These are phyloP conservation scores for Nymphalis polychloros DNA, from an alignment of 2,888 invertebrate genomes.

Conservation along the genomic window DNA sequence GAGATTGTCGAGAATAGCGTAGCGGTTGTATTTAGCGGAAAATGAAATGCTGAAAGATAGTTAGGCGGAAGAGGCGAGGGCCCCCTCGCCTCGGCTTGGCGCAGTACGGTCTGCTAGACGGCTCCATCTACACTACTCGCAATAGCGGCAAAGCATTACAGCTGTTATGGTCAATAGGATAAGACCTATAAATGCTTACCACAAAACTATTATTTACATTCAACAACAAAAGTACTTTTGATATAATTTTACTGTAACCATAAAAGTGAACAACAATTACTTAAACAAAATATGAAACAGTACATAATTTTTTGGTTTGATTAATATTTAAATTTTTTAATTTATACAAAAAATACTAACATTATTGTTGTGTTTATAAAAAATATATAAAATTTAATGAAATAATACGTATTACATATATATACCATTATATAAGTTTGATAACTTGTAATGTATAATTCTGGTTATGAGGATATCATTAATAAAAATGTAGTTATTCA, in stretches of 20 bases:
- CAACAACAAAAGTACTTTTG: background rate
- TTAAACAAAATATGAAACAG: too few relatives aligned
- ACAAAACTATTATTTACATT: background rate
- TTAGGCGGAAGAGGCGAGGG: constrained; percentile 31
- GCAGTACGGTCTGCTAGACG: constrained; percentile 33
- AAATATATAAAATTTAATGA: too few relatives aligned
- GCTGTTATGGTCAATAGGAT: background rate
- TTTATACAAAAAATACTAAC: too few relatives aligned
- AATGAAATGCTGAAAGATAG: constrained; percentile 42
- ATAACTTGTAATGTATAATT: too few relatives aligned
- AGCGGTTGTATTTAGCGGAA: constrained; percentile 42
- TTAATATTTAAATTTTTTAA: too few relatives aligned
- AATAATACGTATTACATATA: too few relatives aligned
- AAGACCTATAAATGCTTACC: constrained; percentile 5
- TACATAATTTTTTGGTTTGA: too few relatives aligned
- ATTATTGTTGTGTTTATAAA: too few relatives aligned
- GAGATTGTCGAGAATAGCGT: constrained; percentile 34
- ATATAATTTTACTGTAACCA: background rate
- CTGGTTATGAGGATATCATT: too few relatives aligned
- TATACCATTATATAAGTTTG: too few relatives aligned
- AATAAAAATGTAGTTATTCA: background rate
- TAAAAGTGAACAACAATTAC: too few relatives aligned
- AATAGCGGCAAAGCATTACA: constrained; percentile 1
- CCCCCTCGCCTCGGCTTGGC: constrained; percentile 25
- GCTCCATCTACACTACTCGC: constrained; percentile 12